Evolutionary conservation across 2,797 vertebrate species (phyloP), one percentile per base, ranked within the genome.

Genomic region (Hephaestus fuliginosus): DNA sequence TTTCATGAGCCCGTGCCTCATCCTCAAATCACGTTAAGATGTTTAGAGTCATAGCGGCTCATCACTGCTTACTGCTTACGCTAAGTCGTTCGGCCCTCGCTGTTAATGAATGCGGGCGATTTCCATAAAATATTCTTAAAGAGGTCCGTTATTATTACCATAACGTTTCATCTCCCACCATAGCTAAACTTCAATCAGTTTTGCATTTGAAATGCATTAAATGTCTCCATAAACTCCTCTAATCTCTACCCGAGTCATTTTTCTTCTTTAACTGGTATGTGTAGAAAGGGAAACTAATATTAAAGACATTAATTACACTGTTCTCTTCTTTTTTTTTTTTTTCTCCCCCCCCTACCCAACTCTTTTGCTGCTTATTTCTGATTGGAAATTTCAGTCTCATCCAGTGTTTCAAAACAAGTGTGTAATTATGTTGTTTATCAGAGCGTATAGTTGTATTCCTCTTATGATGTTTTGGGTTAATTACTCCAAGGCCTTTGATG

Each of bases 81-180:
- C 91, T 89, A 68, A 73, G 66, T 93, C 79, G 77, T 91, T 85
- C 76, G 82, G 90, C 91, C 91, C 91, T 87, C 61, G 75, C 83
- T 51, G 89, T 93, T 96, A 95, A 94, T 95, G 96, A 96, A 95
- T 96, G 93, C 73, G 44, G 88, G 70, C 63, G 64, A 96, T 96
- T 96, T 96, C 93, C 95, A 96, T 95, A 95, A 97, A 96, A 95
- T 96, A 96, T 96, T 97, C 95, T 93, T 93, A 96, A 93, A 94
- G 86, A 90, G 94, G 89, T 88, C 91, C 88, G 89, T 95, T 95
- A 95, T 93, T 94, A 92, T 93, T 93, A 92, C 92, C 91, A 92
- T 93, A 91, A 85, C 91, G 89, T 93, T 94, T 94, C 92, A 94
- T 95, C 94, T 94, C 86, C 85, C 74, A 88, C 85, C 85, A 86